Conservation (phyloP, 2,797 vertebrate genomes). For the Rhinoraja longicauda region DNA sequence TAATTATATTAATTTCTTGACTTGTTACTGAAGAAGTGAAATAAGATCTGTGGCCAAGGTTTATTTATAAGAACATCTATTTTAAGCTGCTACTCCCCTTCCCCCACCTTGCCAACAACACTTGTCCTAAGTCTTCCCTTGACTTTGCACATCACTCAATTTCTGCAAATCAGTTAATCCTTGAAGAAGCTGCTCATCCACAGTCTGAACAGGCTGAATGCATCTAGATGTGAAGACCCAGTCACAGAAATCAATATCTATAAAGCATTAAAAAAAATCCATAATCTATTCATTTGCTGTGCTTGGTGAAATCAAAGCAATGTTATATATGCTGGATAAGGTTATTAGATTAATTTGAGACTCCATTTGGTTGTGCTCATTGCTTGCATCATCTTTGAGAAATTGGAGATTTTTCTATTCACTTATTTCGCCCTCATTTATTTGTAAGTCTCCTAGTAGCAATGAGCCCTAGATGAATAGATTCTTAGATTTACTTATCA, state of each 20-base stretch:
- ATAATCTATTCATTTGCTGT: slow-evolving; percentile 36
- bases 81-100: background rate
- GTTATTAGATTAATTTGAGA: background rate
- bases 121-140: background rate
- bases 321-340: background rate
- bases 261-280: slow-evolving; percentile 9
- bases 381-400: background rate
- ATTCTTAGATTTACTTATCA: background rate
- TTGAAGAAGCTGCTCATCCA: background rate
- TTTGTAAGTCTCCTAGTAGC: background rate
- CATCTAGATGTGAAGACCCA: background rate
- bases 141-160: slow-evolving; percentile 28
- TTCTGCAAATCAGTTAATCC: slow-evolving; percentile 31
- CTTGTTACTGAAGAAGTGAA: background rate
- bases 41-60: background rate
- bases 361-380: background rate
- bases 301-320: background rate
- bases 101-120: too few species aligned
- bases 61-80: background rate
- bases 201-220: background rate
- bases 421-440: background rate
- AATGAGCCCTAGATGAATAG: background rate
- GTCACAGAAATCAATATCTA: background rate
- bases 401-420: background rate
- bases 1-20: background rate